Evolutionary conservation across 37 sponge, comb jelly and placozoan species (phyloP).

Genomic region (Chondrilla cf. caribensis): DNA sequence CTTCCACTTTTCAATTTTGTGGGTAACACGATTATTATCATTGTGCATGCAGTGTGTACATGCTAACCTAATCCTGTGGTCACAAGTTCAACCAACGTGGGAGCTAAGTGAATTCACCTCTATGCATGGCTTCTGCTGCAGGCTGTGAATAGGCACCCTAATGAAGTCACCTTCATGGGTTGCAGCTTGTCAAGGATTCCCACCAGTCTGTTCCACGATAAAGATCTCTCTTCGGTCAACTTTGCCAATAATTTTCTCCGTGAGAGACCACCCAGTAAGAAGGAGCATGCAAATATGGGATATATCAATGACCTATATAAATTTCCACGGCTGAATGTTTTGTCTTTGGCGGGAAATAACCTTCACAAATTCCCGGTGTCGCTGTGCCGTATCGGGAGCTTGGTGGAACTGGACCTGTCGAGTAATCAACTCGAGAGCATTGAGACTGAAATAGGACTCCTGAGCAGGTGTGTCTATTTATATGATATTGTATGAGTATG

Average conservation of each 20-base stretch:
- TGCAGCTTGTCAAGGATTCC: slow-evolving; percentile 75
- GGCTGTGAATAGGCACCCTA: slow-evolving; percentile 59
- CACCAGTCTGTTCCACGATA: slow-evolving; percentile 73
- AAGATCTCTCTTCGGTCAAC: slow-evolving; percentile 63
- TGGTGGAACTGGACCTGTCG: slow-evolving; percentile 70
- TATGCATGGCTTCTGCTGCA: slow-evolving; percentile 6
- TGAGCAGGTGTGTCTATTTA: slow-evolving; percentile 35
- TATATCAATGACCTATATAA: slow-evolving; percentile 66
- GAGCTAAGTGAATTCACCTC: no score
- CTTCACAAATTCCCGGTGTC: slow-evolving; percentile 71
- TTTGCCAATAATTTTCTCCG: slow-evolving; percentile 72
- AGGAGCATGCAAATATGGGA: slow-evolving; percentile 21
- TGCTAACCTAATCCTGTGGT: no score
- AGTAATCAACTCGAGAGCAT: slow-evolving; percentile 49
- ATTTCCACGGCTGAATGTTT: slow-evolving; percentile 57
- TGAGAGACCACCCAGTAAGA: slow-evolving; percentile 14
- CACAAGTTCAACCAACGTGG: no score
- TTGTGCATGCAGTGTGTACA: no score
- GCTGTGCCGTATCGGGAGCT: slow-evolving; percentile 47
- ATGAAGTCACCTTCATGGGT: slow-evolving; percentile 64
- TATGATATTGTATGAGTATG: slow-evolving; percentile 22
- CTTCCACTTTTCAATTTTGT: no score
- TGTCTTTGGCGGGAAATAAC: slow-evolving; percentile 74
- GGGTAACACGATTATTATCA: no score
- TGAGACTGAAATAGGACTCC: slow-evolving; percentile 51